Base-by-base conservation (phyloP, 2,113 vertebrate genomes). In the Asarcornis scutulata region DNA sequence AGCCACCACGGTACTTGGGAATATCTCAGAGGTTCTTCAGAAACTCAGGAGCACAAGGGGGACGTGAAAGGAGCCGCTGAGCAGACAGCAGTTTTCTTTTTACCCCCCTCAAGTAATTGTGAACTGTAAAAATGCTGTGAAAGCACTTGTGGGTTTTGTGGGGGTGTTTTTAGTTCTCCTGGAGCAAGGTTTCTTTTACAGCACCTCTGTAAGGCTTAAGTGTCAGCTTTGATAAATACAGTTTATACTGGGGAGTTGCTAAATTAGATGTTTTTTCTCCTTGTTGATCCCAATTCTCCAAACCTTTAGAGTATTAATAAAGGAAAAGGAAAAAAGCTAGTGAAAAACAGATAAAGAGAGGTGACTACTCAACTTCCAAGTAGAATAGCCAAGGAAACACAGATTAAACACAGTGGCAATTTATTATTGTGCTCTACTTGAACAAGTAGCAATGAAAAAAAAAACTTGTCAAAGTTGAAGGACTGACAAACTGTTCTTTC, bases 121-220 rank as follows among this genome's bases (percentile, higher is more conserved):
- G 31, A 73, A 34, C 17, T 59, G 11, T 58, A 59, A 46, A 59
- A 59, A 38, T 8, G 13, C 50, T 55, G 53, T 21, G 23, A 60
- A 73, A 4, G 13, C 13, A 60, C 1, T 2, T 5, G 48, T 22
- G 6, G 3, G 0, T 4, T 23, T 9, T 14, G 13, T 58, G 10
- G 11, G 17, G 12, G 6, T 50, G 23, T 15, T 60, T 16, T 36
- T 71, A 88, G 32, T 53, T 83, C 52, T 92, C 53, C 79, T 20
- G 9, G 11, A 73, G 14, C 14, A 55, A 73, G 17, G 3, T 26
- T 72, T 77, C 38, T 40, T 66, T 55, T 26, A 40, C 38, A 36
- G 23, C 34, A 23, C 66, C 64, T 17, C 36, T 38, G 0, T 25
- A 71, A 87, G 17, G n/a, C 26, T 42, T 38, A 60, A 34, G 22